Conservation (phyloP, 2,888 invertebrate species). For the Allygus modestus region DNA sequence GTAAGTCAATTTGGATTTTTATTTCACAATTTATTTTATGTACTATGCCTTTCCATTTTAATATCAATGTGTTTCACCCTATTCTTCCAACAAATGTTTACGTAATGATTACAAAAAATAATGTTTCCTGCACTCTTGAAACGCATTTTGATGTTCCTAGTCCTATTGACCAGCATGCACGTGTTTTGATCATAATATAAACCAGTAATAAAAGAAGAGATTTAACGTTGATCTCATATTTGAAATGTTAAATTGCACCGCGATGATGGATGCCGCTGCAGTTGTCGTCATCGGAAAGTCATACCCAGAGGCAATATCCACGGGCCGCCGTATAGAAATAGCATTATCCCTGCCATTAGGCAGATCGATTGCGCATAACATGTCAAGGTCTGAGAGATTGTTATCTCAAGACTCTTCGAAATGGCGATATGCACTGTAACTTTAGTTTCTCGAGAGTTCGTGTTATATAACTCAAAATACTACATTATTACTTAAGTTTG, state of each 20-base stretch:
- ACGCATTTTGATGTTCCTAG: background rate
- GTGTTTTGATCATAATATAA: background rate
- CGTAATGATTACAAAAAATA: background rate
- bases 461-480: no score
- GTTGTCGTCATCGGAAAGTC: constrained; percentile 10
- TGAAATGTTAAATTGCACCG: background rate
- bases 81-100: background rate
- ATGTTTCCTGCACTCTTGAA: background rate
- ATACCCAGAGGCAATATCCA: background rate
- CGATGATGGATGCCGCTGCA: background rate
- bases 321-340: constrained; percentile 1
- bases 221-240: background rate
- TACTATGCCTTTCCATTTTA: no score
- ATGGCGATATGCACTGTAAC: no score
- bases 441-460: no score
- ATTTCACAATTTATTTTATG: no score
- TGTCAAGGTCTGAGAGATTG: constrained; percentile 13
- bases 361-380: background rate
- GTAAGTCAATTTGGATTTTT: background rate
- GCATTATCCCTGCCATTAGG: constrained; percentile 14
- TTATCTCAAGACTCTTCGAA: background rate
- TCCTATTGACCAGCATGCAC: background rate
- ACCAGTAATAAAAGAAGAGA: background rate
- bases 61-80: background rate
- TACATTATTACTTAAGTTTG: no score